These are phyloP conservation scores for Machimus rusticus DNA, from an alignment of 2,888 invertebrate genomes.

Conservation along the genomic window DNA sequence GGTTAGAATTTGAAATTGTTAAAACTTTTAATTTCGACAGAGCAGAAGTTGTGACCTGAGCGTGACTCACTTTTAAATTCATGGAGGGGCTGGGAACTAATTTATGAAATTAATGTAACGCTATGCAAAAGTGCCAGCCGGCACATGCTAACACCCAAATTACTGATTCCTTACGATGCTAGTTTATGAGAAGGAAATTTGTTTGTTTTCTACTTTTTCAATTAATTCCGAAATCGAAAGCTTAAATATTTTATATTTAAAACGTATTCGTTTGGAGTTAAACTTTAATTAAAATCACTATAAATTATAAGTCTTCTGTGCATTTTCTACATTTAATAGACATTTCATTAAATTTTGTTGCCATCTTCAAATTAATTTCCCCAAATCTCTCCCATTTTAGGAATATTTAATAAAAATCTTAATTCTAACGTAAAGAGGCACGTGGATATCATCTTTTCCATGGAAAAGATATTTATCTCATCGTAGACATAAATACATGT, in stretches of 20 bases:
- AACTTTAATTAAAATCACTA: too few relatives aligned
- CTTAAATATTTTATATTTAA: too few relatives aligned
- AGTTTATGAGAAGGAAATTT: not conserved
- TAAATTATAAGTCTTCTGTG: too few relatives aligned
- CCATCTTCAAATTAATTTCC: not conserved
- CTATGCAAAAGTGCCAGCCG: not conserved
- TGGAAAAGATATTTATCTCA: not conserved
- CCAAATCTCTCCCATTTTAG: not conserved
- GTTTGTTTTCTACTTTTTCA: not conserved
- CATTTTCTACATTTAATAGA: too few relatives aligned
- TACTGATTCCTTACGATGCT: not conserved
- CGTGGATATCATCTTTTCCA: not conserved
- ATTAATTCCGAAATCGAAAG: not conserved
- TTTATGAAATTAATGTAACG: constrained; percentile 34
- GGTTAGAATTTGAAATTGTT: constrained; percentile 36
- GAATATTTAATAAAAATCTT: not conserved
- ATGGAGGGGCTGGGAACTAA: not conserved
- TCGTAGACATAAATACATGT: not conserved
- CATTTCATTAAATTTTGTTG: not conserved
- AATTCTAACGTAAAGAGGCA: not conserved
- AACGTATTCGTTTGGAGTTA: too few relatives aligned
- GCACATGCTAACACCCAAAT: not conserved
- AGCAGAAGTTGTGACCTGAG: not conserved
- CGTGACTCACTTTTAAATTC: constrained; percentile 19
- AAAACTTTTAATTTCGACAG: constrained; percentile 27